Conservation (phyloP, 2,888 invertebrate species). For the Eutolmus rufibarbis region DNA sequence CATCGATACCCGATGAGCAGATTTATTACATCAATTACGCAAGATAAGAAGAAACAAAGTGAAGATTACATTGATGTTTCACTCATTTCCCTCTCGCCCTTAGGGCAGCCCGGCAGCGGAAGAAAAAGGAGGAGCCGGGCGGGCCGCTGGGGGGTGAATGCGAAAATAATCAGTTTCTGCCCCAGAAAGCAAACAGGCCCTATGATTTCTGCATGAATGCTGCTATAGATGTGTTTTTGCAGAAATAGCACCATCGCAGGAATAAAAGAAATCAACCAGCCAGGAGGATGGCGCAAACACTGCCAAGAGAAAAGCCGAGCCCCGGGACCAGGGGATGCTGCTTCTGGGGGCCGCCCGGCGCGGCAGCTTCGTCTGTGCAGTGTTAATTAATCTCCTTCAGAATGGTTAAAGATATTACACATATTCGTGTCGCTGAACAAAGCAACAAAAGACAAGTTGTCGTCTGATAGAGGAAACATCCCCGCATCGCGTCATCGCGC, state of each 20-base stretch:
- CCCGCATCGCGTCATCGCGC: not conserved
- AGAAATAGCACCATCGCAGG: not conserved
- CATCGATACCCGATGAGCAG: not conserved
- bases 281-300: not conserved
- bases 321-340: not conserved
- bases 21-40: conserved; percentile 4
- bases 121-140: not conserved
- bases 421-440: conserved; percentile 7
- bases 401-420: conserved; percentile 2
- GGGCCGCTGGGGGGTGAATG: not conserved
- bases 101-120: not conserved
- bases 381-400: not conserved
- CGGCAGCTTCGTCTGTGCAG: not conserved
- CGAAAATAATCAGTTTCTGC: conserved; percentile 1
- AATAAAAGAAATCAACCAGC: not conserved
- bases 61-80: not conserved
- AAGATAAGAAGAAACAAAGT: not conserved
- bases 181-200: conserved; percentile 1
- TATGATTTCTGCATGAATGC: conserved; percentile 2
- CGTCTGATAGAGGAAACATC: not conserved
- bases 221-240: not conserved
- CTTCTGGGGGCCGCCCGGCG: not conserved
- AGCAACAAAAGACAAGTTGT: not conserved
- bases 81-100: not conserved
- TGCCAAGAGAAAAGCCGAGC: not conserved